A percentile compares a stretch with the other conserved stretches of the same genome.
Conservation (phyloP, 2,797 vertebrate genomes). For the Oreochromis grahami region DNA sequence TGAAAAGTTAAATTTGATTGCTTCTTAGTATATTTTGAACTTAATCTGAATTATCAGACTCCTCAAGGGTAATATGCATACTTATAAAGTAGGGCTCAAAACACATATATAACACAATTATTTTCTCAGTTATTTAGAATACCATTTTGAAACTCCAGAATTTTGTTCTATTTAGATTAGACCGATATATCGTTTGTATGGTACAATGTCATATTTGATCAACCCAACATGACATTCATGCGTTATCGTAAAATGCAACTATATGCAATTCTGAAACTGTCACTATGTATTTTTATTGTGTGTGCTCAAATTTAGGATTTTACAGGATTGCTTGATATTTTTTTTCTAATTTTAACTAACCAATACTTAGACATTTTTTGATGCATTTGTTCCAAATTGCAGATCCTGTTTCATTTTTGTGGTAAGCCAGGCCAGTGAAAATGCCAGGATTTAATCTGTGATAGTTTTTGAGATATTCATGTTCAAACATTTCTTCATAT, state of each 20-base stretch:
- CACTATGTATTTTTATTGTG: neutral
- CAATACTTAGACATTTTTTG: neutral
- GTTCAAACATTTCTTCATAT: neutral
- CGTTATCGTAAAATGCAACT: neutral
- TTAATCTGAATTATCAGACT: neutral
- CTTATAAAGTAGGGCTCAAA: neutral
- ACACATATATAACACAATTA: neutral
- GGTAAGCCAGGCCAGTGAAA: neutral
- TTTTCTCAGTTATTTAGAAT: neutral
- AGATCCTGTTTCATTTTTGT: neutral
- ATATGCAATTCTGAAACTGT: neutral
- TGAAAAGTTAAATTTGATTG: neutral
- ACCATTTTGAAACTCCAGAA: neutral
- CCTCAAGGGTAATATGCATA: neutral
- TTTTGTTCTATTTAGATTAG: neutral
- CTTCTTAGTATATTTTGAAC: neutral
- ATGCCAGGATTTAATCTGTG: neutral
- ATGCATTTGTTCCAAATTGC: neutral
- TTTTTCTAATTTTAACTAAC: neutral
- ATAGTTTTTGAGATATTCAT: neutral
- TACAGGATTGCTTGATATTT: neutral
- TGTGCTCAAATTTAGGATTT: neutral
- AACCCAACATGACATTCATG: neutral
- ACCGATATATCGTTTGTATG: fast-evolving
- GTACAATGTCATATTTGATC: neutral